Conservation (phyloP, 2,797 vertebrate species). For the Sebastes steindachneri region DNA sequence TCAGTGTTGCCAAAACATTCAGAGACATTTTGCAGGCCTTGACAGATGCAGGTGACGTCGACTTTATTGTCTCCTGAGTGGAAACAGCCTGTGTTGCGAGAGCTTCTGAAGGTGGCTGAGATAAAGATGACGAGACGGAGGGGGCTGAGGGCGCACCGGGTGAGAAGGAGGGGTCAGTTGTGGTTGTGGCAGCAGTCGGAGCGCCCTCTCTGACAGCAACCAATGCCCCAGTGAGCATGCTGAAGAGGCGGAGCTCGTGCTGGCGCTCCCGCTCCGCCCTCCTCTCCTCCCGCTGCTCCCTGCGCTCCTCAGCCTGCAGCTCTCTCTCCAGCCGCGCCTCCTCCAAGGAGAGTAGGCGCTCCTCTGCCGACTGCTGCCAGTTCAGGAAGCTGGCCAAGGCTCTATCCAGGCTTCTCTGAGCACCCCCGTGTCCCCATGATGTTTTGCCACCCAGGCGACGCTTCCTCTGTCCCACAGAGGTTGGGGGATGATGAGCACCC, state of each 20-base stretch:
- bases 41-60: conserved; percentile 18
- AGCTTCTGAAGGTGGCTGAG: conserved; percentile 34
- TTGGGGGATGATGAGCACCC: conserved; percentile 2
- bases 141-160: conserved; percentile 34
- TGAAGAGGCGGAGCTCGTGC: conserved; percentile 87
- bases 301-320: conserved; percentile 83
- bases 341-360: conserved; percentile 86
- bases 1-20: background rate
- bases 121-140: conserved; percentile 39
- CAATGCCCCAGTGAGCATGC: conserved; percentile 85
- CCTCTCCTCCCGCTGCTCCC: conserved; percentile 86
- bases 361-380: conserved; percentile 81
- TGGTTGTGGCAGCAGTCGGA: background rate
- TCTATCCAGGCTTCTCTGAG: conserved; percentile 69
- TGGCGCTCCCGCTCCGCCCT: conserved; percentile 86
- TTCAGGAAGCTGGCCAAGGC: conserved; percentile 83
- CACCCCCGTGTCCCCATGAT: conserved; percentile 43
- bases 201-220: conserved; percentile 62
- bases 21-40: conserved; percentile 19
- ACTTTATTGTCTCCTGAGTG: conserved; percentile 30
- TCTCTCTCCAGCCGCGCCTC: conserved; percentile 85
- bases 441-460: conserved; percentile 76
- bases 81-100: background rate
- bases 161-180: conserved; percentile 7
- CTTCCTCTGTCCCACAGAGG: conserved; percentile 75